Evolutionary conservation across 2,888 invertebrate genomes (phyloP).

Genomic region (Coelogynopora nodosa): DNA sequence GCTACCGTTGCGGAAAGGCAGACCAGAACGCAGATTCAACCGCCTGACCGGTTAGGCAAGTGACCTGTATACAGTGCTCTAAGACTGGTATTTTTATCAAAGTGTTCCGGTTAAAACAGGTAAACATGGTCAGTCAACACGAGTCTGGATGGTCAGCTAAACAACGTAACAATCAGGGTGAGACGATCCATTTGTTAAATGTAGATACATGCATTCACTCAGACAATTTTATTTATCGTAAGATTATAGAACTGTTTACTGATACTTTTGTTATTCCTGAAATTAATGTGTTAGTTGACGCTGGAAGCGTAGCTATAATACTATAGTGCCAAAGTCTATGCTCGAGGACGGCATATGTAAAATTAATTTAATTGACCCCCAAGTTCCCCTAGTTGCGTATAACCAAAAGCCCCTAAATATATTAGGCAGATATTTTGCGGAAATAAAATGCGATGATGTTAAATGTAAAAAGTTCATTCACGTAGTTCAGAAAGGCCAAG

Average conservation of each 20-base stretch:
- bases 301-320: background rate
- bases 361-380: background rate
- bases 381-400: background rate
- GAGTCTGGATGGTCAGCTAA: conserved; percentile 10
- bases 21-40: background rate
- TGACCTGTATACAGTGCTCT: background rate
- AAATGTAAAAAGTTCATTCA: conserved; percentile 10
- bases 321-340: background rate
- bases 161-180: background rate
- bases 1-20: background rate
- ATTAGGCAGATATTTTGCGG: background rate
- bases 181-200: conserved; percentile 14
- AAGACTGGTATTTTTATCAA: background rate
- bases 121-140: conserved; percentile 8
- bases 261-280: conserved; percentile 7
- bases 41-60: conserved; percentile 20
- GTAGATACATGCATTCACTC: conserved; percentile 8
- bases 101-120: conserved; percentile 9
- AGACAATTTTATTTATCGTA: conserved; percentile 18
- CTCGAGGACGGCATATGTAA: background rate
- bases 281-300: conserved; percentile 2
- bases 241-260: conserved; percentile 27
- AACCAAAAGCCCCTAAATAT: background rate
- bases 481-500: background rate
- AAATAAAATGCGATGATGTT: background rate